Base-by-base conservation (phyloP, 1,140 invertebrate species). In the Drosophila pachea region DNA sequence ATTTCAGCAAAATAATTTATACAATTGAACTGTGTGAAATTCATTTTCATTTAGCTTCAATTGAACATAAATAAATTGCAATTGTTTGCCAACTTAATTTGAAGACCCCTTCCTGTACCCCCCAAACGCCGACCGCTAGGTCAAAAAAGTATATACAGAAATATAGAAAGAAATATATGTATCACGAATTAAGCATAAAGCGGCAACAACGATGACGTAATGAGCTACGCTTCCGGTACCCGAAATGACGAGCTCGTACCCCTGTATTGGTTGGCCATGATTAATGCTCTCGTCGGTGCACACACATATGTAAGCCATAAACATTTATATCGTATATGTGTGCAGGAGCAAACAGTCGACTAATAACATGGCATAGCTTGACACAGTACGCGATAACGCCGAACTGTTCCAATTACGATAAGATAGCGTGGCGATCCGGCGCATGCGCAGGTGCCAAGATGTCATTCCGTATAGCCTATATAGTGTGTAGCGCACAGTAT, bases 381-480 rank as follows among this genome's bases (percentile, higher is more conserved):
- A 11, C 47, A 35, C 40, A 36, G 32, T 29, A 5, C 33, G 56
- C 33, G 56, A 76, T 70, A 76, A 60, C 49, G 36, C 40, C 22
- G 65, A 53, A 52, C 56, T 52, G 47, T 42, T n/a, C 22, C 12
- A 35, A 16, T 29, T 12, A 4, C 31, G 78, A 81, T 81, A 74
- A 81, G 78, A 76, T 73, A 70, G 12, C 43, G 40, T 4, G 0
- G 32, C n/a, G 31, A 32, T 7, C 48, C 31, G 59, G 45, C 77
- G 77, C 77, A 81, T 79, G 78, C 78, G 78, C 63, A 14, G 14
- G 78, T 74, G 73, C 62, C 32, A 7, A 4, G 35, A 59, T 43
- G 2, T 35, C 40, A 60, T 74, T 76, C 61, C 7, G 7, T 12
- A 52, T 14, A 14, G 40, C 22, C 22, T 22, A 22, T 22, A 22